Evolutionary conservation across 1,140 invertebrate species (phyloP), one percentile per base, ranked within the genome.

Genomic region (Drosophila virilis): DNA sequence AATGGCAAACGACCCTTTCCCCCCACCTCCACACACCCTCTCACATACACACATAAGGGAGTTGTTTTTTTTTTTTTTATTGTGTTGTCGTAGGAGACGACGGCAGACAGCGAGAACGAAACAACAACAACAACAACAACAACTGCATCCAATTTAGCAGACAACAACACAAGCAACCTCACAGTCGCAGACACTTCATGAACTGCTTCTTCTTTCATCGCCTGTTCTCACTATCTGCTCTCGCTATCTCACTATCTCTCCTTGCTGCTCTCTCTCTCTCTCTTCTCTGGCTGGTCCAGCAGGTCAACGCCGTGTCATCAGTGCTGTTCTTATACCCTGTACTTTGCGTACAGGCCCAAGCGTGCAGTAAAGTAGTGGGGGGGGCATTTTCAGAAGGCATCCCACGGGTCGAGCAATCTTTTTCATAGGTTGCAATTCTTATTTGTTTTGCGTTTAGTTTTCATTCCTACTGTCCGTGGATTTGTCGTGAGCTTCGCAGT

Each of bases 401-500:
- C 54, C 2, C 6, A 37, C 17, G 17, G 35, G 17, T 28, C 35
- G 6, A 38, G 6, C 38, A 42, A n/a, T 54, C 35, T 38, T 8
- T 66, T 8, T 66, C 60, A 17, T 42, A 4, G 37, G 57, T 77
- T 77, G 51, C 32, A 43, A 57, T 52, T 51, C 38, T 78, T 51
- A 45, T 45, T 64, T 22, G 60, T 75, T 78, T 60, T 72, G 54
- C 75, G 78, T 55, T 73, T 37, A 37, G 54, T 71, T 80, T 76
- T 82, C 79, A 65, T 81, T 81, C 79, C 82, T 82, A 82, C 80
- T 82, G 79, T 82, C 79, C 78, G 79, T 82, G 79, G 79, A 69
- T 4, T 28, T 28, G 22, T 82, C 70, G 64, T 67, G 54, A 59
- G n/a, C 28, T 15, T 9, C 8, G 2, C n/a, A 33, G 40, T 45